Evolutionary conservation across 2,113 vertebrate genomes (phyloP).

Genomic region (Chrysochloris asiatica): DNA sequence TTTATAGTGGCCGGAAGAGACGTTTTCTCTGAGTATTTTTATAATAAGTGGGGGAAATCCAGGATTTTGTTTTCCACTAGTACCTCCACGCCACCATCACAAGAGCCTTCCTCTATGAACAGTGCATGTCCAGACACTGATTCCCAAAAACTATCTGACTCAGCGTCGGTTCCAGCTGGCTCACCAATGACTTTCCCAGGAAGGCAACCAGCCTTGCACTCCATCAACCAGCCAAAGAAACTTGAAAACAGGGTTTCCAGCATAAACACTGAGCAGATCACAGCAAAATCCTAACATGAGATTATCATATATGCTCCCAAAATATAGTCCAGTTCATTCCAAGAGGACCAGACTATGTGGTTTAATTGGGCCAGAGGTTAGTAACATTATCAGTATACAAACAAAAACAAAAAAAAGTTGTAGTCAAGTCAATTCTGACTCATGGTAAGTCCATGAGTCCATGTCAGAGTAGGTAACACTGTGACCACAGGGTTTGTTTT

Average conservation of each 20-base stretch:
- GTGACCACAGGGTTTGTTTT: neutral
- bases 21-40: constrained; percentile 60
- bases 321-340: neutral
- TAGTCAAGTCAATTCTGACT: neutral
- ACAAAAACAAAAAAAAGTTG: neutral
- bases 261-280: neutral
- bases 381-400: neutral
- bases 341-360: neutral
- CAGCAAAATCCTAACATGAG: neutral
- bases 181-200: constrained; percentile 22
- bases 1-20: constrained; percentile 38
- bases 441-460: neutral
- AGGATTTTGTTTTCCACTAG: constrained; percentile 3
- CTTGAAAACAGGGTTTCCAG: neutral
- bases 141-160: constrained; percentile 59
- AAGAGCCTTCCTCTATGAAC: neutral
- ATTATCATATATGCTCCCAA: neutral
- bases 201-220: neutral
- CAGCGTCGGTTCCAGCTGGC: neutral
- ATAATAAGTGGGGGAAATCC: constrained; percentile 27
- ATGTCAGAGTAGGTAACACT: neutral
- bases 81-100: neutral
- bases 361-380: neutral
- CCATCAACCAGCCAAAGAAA: neutral
- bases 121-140: neutral